phyloP scores from a whole-genome alignment of 2,888 invertebrate genomes.

The Torymus auratus region DNA sequence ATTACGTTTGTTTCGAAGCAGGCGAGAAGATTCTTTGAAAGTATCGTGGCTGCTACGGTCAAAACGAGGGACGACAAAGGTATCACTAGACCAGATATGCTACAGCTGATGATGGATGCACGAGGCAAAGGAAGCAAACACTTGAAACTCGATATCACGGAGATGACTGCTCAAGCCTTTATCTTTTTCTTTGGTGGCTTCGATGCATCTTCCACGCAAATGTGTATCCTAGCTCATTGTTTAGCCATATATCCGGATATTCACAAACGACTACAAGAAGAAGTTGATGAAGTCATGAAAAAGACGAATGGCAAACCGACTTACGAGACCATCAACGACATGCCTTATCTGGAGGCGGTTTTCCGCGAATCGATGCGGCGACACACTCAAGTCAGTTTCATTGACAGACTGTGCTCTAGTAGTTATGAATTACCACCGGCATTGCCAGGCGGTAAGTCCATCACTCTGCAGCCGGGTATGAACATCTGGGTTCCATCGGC shows the following conservation, averaged over 20 bases:
- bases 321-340: constrained; percentile 74
- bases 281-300: constrained; percentile 68
- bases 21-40: constrained; percentile 59
- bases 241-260: constrained; percentile 11
- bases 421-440: constrained; percentile 69
- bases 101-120: constrained; percentile 70
- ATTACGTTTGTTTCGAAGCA: constrained; percentile 54
- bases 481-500: constrained; percentile 70
- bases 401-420: constrained; percentile 69
- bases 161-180: constrained; percentile 78
- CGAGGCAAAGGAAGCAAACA: constrained; percentile 58
- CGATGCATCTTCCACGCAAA: constrained; percentile 62
- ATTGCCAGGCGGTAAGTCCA: constrained; percentile 67
- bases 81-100: constrained; percentile 66
- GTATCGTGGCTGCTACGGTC: constrained; percentile 57
- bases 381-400: constrained; percentile 48
- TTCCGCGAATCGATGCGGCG: constrained; percentile 62
- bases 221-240: constrained; percentile 25
- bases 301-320: constrained; percentile 71
- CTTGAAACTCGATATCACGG: constrained; percentile 65
- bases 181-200: constrained; percentile 74
- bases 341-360: too few relatives aligned
- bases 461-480: constrained; percentile 67
- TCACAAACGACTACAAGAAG: constrained; percentile 70
- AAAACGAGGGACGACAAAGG: constrained; percentile 60